These are phyloP conservation scores for Myocastor coypus DNA, from an alignment of 2,113 vertebrate genomes.

Conservation along the genomic window DNA sequence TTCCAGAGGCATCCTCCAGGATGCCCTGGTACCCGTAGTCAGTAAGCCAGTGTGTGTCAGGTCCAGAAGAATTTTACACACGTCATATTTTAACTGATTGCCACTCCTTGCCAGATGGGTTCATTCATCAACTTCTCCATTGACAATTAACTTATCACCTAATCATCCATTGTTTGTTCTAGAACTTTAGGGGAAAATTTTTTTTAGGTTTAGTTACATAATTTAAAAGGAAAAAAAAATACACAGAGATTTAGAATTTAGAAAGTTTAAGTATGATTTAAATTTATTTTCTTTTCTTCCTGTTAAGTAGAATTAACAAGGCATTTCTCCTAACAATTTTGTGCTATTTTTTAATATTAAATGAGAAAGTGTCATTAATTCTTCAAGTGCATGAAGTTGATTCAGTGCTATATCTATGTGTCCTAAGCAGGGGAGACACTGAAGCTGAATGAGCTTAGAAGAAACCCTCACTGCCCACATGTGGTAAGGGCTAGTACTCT, in stretches of 20 bases:
- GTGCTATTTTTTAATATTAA: background rate
- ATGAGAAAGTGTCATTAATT: background rate
- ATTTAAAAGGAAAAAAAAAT: background rate
- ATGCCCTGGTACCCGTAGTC: too few species aligned
- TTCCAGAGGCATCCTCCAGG: background rate
- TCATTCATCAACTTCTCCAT: background rate
- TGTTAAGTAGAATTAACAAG: background rate
- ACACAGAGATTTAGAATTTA: background rate
- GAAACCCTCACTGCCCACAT: too few species aligned
- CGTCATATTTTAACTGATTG: background rate
- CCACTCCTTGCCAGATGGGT: background rate
- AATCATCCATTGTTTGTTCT: background rate
- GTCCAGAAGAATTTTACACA: background rate
- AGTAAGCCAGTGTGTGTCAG: background rate
- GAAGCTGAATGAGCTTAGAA: background rate
- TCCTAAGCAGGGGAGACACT: background rate
- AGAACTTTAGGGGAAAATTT: background rate
- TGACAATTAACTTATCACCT: background rate
- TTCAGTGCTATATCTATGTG: background rate
- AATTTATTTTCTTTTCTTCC: background rate
- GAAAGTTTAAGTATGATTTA: background rate
- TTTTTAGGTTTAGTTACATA: background rate
- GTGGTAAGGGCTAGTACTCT: too few species aligned
- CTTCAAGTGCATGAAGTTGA: background rate
- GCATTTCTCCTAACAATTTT: background rate